Percentiles rank a stretch among this genome's conserved stretches.
phyloP scores from a whole-genome alignment of 2,888 invertebrate species.

The Cetonia aurata region DNA sequence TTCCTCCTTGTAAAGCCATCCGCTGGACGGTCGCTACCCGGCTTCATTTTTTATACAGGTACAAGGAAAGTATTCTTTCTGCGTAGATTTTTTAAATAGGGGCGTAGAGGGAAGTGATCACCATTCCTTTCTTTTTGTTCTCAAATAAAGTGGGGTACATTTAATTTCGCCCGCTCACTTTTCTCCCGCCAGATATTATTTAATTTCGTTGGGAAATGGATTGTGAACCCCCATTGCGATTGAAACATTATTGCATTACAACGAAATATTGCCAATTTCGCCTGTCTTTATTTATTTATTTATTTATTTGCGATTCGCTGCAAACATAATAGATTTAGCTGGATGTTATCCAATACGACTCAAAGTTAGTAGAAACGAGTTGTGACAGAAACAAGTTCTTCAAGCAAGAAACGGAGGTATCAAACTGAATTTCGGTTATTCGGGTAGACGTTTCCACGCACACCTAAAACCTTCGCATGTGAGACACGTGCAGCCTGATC shows the following conservation, averaged over 20 bases:
- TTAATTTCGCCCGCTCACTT: conserved; percentile 31
- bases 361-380: too few species aligned
- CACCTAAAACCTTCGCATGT: too few species aligned
- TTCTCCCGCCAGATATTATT: conserved; percentile 32
- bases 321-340: too few species aligned
- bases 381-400: too few species aligned
- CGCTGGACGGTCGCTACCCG: background rate
- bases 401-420: too few species aligned
- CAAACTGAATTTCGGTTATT: too few species aligned
- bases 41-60: conserved; percentile 14
- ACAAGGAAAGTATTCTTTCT: conserved; percentile 8
- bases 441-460: too few species aligned
- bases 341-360: too few species aligned
- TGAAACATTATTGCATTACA: conserved; percentile 27
- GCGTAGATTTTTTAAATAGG: conserved; percentile 34
- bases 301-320: too few species aligned
- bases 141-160: conserved; percentile 7
- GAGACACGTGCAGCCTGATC: too few species aligned
- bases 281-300: background rate
- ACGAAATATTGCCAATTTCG: conserved; percentile 25
- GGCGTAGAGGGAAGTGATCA: background rate
- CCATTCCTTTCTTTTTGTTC: background rate
- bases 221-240: conserved; percentile 13
- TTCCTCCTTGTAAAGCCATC: conserved; percentile 37
- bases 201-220: conserved; percentile 37